Conservation (phyloP, 2,888 invertebrate genomes). For the Hypsopygia costalis region DNA sequence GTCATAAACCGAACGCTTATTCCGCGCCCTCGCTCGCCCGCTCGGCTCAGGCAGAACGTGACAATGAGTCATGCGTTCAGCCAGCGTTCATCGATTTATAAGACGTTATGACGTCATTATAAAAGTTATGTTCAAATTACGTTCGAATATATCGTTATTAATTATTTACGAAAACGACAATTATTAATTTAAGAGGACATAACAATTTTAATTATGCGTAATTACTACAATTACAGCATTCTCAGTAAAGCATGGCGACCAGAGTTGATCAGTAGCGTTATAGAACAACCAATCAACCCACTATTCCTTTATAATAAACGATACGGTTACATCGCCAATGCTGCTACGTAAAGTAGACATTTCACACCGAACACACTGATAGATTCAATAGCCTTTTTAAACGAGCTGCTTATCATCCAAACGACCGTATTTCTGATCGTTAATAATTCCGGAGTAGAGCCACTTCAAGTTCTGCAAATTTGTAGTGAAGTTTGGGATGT, state of each 20-base stretch:
- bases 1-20: no score
- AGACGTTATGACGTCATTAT: no score
- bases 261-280: conserved; percentile 45
- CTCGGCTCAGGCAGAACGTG: no score
- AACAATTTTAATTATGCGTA: not conserved
- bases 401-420: conserved; percentile 46
- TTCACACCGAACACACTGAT: conserved; percentile 21
- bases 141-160: no score
- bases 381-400: conserved; percentile 34
- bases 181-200: no score
- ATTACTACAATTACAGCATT: not conserved
- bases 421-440: conserved; percentile 61
- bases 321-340: conserved; percentile 41
- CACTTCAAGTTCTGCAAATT: conserved; percentile 72
- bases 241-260: conserved; percentile 9
- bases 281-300: conserved; percentile 45
- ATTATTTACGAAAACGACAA: no score
- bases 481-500: conserved; percentile 32
- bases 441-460: conserved; percentile 62
- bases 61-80: no score
- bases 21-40: no score
- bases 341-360: conserved; percentile 30
- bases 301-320: conserved; percentile 46
- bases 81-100: no score
- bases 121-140: no score